A percentile compares a stretch with the other conserved stretches of the same genome.
Evolutionary conservation across 2,113 vertebrate species (phyloP).

Genomic region (Rhinolophus ferrumequinum): DNA sequence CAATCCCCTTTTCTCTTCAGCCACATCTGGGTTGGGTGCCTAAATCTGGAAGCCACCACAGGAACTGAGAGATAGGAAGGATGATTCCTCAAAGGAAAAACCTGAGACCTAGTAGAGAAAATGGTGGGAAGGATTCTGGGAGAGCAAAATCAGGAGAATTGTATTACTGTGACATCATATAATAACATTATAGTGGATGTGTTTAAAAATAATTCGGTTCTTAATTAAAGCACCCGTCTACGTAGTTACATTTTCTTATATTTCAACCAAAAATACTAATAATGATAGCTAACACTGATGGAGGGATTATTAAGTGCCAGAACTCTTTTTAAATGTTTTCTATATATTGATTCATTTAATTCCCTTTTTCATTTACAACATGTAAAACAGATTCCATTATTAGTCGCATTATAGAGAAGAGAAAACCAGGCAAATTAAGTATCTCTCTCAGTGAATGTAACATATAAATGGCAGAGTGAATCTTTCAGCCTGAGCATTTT

Average conservation of each 20-base stretch:
- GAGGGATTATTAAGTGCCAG: not conserved
- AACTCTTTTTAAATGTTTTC: constrained; percentile 17
- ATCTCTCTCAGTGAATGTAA: not conserved
- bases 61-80: not conserved
- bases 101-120: not conserved
- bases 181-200: not conserved
- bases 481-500: not conserved
- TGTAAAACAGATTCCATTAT: not conserved
- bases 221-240: not conserved
- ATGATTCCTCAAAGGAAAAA: not conserved
- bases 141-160: not conserved
- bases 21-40: not conserved
- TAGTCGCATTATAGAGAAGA: not conserved
- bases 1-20: not conserved
- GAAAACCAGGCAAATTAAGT: not conserved
- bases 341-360: not conserved
- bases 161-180: not conserved
- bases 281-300: not conserved
- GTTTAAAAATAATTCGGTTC: not conserved
- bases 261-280: not conserved
- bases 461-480: not conserved
- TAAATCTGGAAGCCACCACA: not conserved
- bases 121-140: not conserved
- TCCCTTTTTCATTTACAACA: not conserved
- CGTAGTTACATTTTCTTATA: not conserved